phyloP scores from a whole-genome alignment of 1,140 invertebrate genomes.

The Cecropterus lyciades region DNA sequence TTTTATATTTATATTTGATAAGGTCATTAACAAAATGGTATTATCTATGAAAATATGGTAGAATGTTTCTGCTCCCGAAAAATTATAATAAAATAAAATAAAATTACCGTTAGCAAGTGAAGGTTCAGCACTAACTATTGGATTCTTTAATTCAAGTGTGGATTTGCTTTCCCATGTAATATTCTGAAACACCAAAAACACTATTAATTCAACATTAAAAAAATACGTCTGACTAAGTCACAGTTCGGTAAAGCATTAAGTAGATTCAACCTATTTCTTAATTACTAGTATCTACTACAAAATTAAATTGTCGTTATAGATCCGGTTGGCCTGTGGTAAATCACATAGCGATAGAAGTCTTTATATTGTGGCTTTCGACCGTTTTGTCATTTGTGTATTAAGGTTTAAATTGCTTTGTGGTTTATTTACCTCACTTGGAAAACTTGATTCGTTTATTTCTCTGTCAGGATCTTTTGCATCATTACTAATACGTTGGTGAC shows the following conservation, averaged over 20 bases:
- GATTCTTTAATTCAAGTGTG: slow-evolving; percentile 48
- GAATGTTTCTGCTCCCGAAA: no score
- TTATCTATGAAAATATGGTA: no score
- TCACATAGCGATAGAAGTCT: slow-evolving; percentile 44
- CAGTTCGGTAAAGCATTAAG: slow-evolving; percentile 49
- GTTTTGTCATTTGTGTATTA: slow-evolving; percentile 24
- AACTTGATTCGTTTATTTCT: slow-evolving; percentile 67
- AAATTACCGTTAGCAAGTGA: slow-evolving; percentile 63
- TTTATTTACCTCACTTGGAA: slow-evolving; percentile 65
- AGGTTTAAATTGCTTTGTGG: slow-evolving; percentile 45
- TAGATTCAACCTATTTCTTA: slow-evolving; percentile 58
- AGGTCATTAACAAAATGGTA: no score
- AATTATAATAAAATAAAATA: no score
- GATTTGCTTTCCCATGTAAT: slow-evolving; percentile 60
- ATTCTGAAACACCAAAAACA: slow-evolving; percentile 57
- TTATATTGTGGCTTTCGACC: slow-evolving; percentile 22
- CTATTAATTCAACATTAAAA: slow-evolving; percentile 24
- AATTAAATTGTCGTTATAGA: slow-evolving; percentile 77
- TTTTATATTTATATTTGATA: no score
- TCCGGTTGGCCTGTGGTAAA: slow-evolving; percentile 75
- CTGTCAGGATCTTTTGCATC: slow-evolving; percentile 63
- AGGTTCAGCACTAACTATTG: slow-evolving; percentile 52
- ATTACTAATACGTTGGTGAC: slow-evolving; percentile 60
- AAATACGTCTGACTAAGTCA: slow-evolving; percentile 48
- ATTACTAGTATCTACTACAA: slow-evolving; percentile 61